Evolutionary conservation across 2,888 invertebrate genomes (phyloP), one percentile per base, ranked within the genome.

Genomic region (Pantelozetes paolii): DNA sequence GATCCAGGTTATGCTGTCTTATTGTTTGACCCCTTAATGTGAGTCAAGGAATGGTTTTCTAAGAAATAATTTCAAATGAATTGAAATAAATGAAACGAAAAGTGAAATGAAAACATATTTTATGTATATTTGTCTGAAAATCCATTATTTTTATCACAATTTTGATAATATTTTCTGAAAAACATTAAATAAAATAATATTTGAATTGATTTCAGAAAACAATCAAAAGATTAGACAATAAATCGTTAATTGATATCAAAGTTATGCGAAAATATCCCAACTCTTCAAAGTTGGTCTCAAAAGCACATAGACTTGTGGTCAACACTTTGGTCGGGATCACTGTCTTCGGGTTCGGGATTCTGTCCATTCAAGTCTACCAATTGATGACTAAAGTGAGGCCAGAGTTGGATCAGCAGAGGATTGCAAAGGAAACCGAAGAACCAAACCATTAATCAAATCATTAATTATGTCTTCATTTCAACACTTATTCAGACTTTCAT

Each of bases 251-350:
- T 32, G 28, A 2, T 26, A 15, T 28, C 23, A 18, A 9, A 64
- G 67, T 67, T 36, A 67, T 67, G 67, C 18, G 11, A 36, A 67
- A 67, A 67, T 42, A 67, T 40, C 67, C 67, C 36, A 67, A 67
- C 23, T 2, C 23, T 11, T 67, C 67, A 40, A 2, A 42, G n/a
- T 23, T 36, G 2, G 74, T 69, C 8, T 85, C 87, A 77, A 83
- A 81, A 76, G 78, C 87, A 42, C 87, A 87, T 79, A 85, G 84
- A 79, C 86, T 86, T 28, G 83, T 84, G 62, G 87, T 87, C 0
- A 81, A 82, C 42, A 81, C 83, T 23, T 87, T 87, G 78, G 80
- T 87, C 50, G 87, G 85, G 6, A 81, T 86, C 11, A 87, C 87
- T 23, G 73, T 85, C 0, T 84, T 83, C 79, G 86, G 86, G 54